Evolutionary conservation across 2,888 invertebrate species (phyloP).

Genomic region (Spialia ferax): DNA sequence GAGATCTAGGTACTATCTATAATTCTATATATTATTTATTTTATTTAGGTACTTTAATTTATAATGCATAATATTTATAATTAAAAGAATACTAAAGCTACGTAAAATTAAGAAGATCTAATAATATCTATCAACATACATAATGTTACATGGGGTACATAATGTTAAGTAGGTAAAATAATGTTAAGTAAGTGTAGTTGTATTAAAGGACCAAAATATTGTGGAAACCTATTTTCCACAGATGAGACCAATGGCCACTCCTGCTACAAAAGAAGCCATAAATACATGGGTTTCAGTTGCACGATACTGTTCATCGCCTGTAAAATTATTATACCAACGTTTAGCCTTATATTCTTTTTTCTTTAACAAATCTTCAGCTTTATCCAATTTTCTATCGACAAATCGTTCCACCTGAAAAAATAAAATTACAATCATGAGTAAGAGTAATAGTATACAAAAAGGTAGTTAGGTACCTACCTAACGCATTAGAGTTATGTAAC

Average conservation of each 20-base stretch:
- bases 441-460: too few relatives aligned
- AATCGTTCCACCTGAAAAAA: slow-evolving; percentile 91
- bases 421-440: neutral
- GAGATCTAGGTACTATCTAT: too few relatives aligned
- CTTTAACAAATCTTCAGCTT: slow-evolving; percentile 91
- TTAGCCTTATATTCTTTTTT: slow-evolving; percentile 90
- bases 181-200: too few relatives aligned
- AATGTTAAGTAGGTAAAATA: too few relatives aligned
- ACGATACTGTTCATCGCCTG: slow-evolving; percentile 89
- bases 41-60: too few relatives aligned
- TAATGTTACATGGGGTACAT: neutral
- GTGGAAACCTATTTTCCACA: slow-evolving; percentile 72
- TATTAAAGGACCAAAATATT: neutral
- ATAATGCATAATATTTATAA: too few relatives aligned
- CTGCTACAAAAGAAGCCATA: slow-evolving; percentile 92
- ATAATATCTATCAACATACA: neutral
- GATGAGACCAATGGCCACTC: slow-evolving; percentile 90
- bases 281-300: slow-evolving; percentile 93
- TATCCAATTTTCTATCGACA: slow-evolving; percentile 93
- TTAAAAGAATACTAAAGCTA: neutral
- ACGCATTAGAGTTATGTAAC: too few relatives aligned
- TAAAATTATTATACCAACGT: slow-evolving; percentile 91
- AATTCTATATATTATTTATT: too few relatives aligned
- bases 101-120: neutral
- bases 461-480: too few relatives aligned